phyloP scores from a whole-genome alignment of 1,140 invertebrate species.

The Lineus longissimus region DNA sequence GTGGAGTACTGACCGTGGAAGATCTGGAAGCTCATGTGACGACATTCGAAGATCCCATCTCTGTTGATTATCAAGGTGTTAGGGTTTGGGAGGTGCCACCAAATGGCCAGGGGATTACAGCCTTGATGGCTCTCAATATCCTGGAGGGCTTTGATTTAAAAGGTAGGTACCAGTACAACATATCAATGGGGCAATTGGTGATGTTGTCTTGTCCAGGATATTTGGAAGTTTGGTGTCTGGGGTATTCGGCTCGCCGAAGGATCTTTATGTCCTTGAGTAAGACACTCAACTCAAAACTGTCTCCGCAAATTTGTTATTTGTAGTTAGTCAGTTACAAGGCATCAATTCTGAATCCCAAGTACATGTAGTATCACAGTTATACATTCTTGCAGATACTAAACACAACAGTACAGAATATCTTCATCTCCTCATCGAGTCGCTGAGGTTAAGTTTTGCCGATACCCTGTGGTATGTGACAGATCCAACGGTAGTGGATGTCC shows the following conservation, averaged over 20 bases:
- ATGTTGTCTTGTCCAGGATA: no score
- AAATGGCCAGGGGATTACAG: conserved; percentile 51
- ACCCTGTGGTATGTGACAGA: conserved; percentile 45
- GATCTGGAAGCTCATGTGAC: conserved; percentile 47
- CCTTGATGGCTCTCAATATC: conserved; percentile 50
- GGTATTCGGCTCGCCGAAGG: no score
- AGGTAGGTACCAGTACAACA: conserved; percentile 21
- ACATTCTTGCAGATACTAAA: conserved; percentile 33
- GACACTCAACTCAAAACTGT: no score
- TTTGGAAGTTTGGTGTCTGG: no score
- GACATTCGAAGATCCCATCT: conserved; percentile 44
- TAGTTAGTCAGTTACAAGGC: no score
- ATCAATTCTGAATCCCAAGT: no score
- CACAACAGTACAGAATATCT: conserved; percentile 45
- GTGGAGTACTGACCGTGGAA: conserved; percentile 46
- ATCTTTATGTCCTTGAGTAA: no score
- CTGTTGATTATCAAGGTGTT: conserved; percentile 35
- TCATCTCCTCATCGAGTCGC: conserved; percentile 49
- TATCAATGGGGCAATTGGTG: no score
- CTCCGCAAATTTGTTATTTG: no score
- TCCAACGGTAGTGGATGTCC: conserved; percentile 32
- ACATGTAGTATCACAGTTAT: no score
- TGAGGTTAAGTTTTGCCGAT: conserved; percentile 51
- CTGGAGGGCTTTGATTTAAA: conserved; percentile 45
- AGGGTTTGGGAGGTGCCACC: conserved; percentile 50